Percentiles rank a stretch among this genome's conserved stretches.
Evolutionary conservation across 1,140 invertebrate species (phyloP).

Genomic region (Paraescarpia echinospica): DNA sequence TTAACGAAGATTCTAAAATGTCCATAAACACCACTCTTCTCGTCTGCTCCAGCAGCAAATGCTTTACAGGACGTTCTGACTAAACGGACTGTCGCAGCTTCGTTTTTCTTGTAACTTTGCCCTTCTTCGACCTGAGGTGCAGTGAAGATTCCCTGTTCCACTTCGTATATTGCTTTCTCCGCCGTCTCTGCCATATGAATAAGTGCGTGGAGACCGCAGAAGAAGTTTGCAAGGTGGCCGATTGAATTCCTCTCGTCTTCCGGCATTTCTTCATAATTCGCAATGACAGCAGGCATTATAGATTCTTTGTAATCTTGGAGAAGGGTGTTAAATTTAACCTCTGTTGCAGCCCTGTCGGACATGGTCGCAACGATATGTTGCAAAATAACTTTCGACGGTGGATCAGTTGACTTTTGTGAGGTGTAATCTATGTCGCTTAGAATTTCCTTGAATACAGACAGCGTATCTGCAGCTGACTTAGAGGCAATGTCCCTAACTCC

Average conservation of each 20-base stretch:
- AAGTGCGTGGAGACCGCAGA: background rate
- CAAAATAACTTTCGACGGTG: background rate
- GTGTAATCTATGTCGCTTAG: background rate
- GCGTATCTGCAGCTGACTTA: background rate
- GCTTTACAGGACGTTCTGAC: background rate
- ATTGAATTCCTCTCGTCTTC: background rate
- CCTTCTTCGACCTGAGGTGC: background rate
- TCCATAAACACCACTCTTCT: slow-evolving; percentile 5
- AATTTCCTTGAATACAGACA: background rate
- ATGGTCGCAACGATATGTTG: background rate
- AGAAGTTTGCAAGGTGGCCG: background rate
- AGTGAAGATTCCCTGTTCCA: background rate
- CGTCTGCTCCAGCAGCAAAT: background rate
- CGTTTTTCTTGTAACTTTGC: background rate
- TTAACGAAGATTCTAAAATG: background rate
- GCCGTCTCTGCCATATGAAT: background rate
- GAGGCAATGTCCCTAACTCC: background rate
- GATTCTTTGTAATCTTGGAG: background rate
- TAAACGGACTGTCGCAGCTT: background rate
- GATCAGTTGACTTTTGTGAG: background rate
- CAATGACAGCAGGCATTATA: background rate
- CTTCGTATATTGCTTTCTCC: background rate
- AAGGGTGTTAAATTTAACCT: background rate
- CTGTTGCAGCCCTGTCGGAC: background rate
- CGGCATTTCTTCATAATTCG: background rate